Conservation (phyloP, 2,113 vertebrate species). For the Eidolon helvum region DNA sequence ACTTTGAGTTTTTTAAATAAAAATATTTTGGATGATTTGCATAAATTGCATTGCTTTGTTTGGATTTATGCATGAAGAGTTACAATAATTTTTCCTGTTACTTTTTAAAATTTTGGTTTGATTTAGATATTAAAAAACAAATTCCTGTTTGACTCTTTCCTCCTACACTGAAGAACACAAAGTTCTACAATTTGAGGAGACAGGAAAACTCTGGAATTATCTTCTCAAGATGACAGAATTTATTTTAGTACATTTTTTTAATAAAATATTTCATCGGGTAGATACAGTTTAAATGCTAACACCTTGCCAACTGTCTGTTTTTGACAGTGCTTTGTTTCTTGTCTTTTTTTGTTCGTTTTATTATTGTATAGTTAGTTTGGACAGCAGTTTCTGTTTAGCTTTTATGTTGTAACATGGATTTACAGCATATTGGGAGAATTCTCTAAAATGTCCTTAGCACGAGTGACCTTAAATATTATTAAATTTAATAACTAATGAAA, state of each 20-base stretch:
- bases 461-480: constrained; percentile 17
- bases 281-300: neutral
- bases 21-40: neutral
- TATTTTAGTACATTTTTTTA: constrained; percentile 21
- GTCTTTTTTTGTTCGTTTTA: neutral
- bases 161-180: constrained; percentile 13
- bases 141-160: constrained; percentile 7
- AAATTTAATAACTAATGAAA: neutral
- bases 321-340: constrained; percentile 1
- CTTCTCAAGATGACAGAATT: constrained; percentile 55
- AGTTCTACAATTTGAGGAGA: constrained; percentile 23
- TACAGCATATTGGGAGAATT: neutral
- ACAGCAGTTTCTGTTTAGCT: constrained; percentile 20
- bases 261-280: constrained; percentile 11
- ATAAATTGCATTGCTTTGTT: neutral
- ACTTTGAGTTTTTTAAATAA: constrained; percentile 26
- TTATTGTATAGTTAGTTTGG: neutral
- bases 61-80: neutral
- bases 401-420: neutral
- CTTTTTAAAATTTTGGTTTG: constrained; percentile 30
- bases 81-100: neutral
- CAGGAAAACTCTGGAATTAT: constrained; percentile 60
- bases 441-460: neutral
- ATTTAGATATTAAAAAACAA: constrained; percentile 56
- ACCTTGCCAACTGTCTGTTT: neutral